Conservation (phyloP, 2,113 vertebrate species). For the Sceloporus tristichus region DNA sequence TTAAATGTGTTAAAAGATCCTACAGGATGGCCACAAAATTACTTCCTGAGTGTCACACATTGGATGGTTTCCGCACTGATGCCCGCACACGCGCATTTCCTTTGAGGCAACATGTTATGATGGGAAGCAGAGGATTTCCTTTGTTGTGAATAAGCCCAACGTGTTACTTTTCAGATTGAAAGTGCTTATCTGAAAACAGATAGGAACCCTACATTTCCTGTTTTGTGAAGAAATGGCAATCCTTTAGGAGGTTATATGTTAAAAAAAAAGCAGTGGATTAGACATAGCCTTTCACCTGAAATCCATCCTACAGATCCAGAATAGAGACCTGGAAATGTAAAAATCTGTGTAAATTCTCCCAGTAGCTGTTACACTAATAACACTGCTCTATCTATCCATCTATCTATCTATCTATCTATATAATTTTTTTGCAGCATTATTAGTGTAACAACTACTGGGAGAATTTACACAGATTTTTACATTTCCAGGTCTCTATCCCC, state of each 20-base stretch:
- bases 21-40: conserved; percentile 74
- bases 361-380: neutral
- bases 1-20: conserved; percentile 50
- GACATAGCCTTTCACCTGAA: conserved; percentile 44
- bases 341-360: neutral
- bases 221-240: conserved; percentile 57
- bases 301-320: conserved; percentile 7
- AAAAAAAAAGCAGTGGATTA: conserved; percentile 44
- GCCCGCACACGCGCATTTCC: conserved; percentile 36
- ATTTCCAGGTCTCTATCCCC: conserved; percentile 2
- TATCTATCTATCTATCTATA: too few species aligned
- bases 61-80: conserved; percentile 40
- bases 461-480: neutral
- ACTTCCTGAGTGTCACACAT: conserved; percentile 67
- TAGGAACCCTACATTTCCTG: conserved; percentile 78
- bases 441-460: neutral
- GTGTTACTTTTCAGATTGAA: conserved; percentile 61
- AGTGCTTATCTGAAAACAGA: conserved; percentile 70
- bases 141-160: conserved; percentile 67
- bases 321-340: conserved; percentile 7
- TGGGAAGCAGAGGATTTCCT: conserved; percentile 82
- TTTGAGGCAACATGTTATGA: conserved; percentile 57
- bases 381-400: neutral
- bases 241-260: conserved; percentile 21
- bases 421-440: neutral